Percentiles rank a stretch among this genome's conserved stretches.
Conservation (phyloP, 2,113 vertebrate genomes). For the crab-eating macaque (Macaca fascicularis) region T2T-MFA8v1.1 NC_088378.1:40994001-40994500, state of each 20-base stretch:
- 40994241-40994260: background rate
- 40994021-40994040: background rate
- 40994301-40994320: background rate
- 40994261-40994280: background rate
- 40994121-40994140: background rate
- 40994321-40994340: background rate
- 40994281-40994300: background rate
- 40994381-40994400: background rate
- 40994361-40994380: background rate
- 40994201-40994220: background rate
- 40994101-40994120: background rate
- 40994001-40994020: background rate
- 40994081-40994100: background rate
- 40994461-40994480: background rate
- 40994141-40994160: background rate
- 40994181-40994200: background rate
- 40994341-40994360: background rate
- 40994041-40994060: background rate
- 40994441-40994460: background rate
- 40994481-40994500: background rate
- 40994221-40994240: background rate
- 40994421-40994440: background rate
- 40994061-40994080: background rate
- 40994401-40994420: background rate
- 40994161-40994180: background rate